Evolutionary conservation across 2,113 vertebrate genomes (phyloP), one percentile per base, ranked within the genome.

Genomic region (Stegostoma tigrinum): DNA sequence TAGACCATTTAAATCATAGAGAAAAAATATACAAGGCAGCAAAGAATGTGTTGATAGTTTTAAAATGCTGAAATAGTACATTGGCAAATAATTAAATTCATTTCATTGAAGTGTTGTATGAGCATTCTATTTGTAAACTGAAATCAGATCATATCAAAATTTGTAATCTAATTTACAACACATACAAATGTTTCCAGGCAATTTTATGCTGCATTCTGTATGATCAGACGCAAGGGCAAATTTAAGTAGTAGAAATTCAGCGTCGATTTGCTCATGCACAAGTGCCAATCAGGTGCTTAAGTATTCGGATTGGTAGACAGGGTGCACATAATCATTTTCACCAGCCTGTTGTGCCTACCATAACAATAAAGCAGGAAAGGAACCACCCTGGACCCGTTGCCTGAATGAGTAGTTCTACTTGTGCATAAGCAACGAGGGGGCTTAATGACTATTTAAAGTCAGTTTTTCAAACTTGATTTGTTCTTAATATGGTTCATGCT

Each of bases 61-160:
- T 38, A 14, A n/a, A n/a, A n/a, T 15, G n/a, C 12, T 38, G 75
- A 80, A 30, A 38, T 80, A 80, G 15, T n/a, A 80, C 75, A 80
- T 61, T n/a, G 12, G 34, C 75, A 80, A 3, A 34, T n/a, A n/a
- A 80, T 80, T 38, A 34, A n/a, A n/a, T 38, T 80, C 34, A 80
- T n/a, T n/a, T n/a, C n/a, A 4, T n/a, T 38, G 2, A 80, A n/a
- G 34, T 80, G 14, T 17, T n/a, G 12, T 38, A 17, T 15, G n/a
- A 12, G 34, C 14, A 80, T 80, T 80, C 4, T 80, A 1, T 38
- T 80, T 75, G 27, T 30, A 3, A 80, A 38, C 34, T 15, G 75
- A 80, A 80, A 80, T 80, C 75, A 80, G 75, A 80, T 80, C 34
- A 80, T 80, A n/a, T 80, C 34, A 80, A 80, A 80, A 80, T 80